A percentile compares a stretch with the other conserved stretches of the same genome.
phyloP scores from a whole-genome alignment of 2,113 vertebrate genomes.

The Nematolebias whitei region DNA sequence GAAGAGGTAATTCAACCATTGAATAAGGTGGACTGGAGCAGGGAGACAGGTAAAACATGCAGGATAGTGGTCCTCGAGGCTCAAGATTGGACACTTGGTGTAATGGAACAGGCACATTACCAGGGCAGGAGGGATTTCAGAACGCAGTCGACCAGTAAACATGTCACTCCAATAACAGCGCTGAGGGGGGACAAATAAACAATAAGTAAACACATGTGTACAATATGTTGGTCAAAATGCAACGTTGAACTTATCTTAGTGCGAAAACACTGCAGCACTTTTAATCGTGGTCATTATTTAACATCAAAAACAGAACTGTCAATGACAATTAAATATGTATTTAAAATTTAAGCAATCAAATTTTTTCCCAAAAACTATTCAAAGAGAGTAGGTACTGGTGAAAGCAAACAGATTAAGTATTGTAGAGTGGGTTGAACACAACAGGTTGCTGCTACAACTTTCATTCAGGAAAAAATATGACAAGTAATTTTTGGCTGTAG shows the following conservation, averaged over 20 bases:
- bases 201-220: background rate
- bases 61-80: too few relatives aligned
- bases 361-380: too few relatives aligned
- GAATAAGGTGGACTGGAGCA: too few relatives aligned
- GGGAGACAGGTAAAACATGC: too few relatives aligned
- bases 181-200: constrained; percentile 63
- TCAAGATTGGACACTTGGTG: too few relatives aligned
- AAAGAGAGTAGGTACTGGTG: too few relatives aligned
- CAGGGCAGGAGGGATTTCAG: constrained; percentile 95
- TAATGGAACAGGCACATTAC: constrained; percentile 82
- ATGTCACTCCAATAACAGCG: constrained; percentile 98
- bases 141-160: constrained; percentile 95
- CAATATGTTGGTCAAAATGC: background rate
- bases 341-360: too few relatives aligned
- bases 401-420: too few relatives aligned
- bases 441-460: background rate
- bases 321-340: background rate
- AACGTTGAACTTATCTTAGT: background rate
- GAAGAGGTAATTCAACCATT: too few relatives aligned
- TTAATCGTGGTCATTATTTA: background rate
- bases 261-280: background rate
- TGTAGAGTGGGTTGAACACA: background rate
- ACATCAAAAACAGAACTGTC: background rate
- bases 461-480: too few relatives aligned
- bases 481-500: too few relatives aligned